These are phyloP conservation scores for Ginglymostoma cirratum DNA, from an alignment of 2,113 vertebrate species.

Conservation along the genomic window DNA sequence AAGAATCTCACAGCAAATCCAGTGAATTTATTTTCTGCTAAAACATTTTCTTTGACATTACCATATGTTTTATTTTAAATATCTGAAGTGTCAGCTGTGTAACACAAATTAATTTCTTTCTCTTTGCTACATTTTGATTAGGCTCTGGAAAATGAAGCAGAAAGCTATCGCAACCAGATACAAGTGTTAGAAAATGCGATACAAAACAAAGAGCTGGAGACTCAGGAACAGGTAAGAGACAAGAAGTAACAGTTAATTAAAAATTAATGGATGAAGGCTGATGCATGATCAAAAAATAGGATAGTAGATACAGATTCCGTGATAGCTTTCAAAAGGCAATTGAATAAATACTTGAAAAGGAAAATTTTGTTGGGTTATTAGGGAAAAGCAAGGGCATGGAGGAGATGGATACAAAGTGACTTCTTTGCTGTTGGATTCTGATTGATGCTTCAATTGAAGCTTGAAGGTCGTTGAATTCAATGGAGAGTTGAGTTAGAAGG, in stretches of 20 bases:
- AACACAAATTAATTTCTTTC: no score
- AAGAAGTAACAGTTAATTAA: not conserved
- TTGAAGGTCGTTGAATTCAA: no score
- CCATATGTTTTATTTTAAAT: not conserved
- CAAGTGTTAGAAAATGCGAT: conserved; percentile 65
- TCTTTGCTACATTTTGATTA: conserved; percentile 48
- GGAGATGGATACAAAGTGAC: not conserved
- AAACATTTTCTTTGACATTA: not conserved
- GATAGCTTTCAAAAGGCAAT: not conserved
- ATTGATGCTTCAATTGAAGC: not conserved
- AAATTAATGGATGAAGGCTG: not conserved
- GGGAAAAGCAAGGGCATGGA: not conserved
- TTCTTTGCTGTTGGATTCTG: not conserved
- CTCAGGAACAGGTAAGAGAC: conserved; percentile 73
- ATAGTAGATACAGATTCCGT: not conserved
- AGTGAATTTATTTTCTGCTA: not conserved
- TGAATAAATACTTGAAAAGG: not conserved
- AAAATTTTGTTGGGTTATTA: not conserved
- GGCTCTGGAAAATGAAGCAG: conserved; percentile 72
- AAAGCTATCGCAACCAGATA: conserved; percentile 59
- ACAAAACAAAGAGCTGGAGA: conserved; percentile 69
- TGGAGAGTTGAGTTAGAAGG: no score
- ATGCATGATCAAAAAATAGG: not conserved
- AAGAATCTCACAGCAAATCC: not conserved
- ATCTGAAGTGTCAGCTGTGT: not conserved